These are phyloP conservation scores for Cygnus atratus DNA, from an alignment of 2,113 vertebrate genomes.

Conservation along the genomic window DNA sequence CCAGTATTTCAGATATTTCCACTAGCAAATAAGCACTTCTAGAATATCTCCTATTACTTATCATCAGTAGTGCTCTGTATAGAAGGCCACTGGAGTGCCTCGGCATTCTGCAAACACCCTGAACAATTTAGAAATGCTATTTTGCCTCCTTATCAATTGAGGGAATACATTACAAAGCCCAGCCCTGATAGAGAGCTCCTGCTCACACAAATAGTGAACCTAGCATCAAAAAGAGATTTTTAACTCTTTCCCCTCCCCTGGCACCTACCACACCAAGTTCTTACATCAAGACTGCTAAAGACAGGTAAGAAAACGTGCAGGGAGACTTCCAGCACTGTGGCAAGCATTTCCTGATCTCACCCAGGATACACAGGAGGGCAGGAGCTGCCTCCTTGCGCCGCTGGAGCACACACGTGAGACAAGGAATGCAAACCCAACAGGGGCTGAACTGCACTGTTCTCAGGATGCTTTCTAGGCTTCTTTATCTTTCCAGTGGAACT, in stretches of 20 bases:
- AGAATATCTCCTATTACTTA: slow-evolving; percentile 46
- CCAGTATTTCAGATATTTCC: slow-evolving; percentile 67
- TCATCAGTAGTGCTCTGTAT: slow-evolving; percentile 18
- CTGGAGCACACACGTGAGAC: rapidly evolving
- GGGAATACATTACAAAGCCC: slow-evolving; percentile 58
- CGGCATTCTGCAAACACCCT: slow-evolving; percentile 65
- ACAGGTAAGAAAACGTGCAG: neutral
- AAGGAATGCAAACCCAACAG: neutral
- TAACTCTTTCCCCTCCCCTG: slow-evolving; percentile 1
- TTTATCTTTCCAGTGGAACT: rapidly evolving
- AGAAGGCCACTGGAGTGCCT: slow-evolving; percentile 48
- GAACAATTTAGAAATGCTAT: slow-evolving; percentile 62
- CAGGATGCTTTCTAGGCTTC: neutral
- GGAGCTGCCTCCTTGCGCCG: neutral
- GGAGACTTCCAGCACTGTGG: neutral
- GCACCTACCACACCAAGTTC: neutral
- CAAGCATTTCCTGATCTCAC: neutral
- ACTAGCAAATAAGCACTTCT: slow-evolving; percentile 56
- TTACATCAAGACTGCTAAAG: neutral
- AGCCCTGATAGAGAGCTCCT: slow-evolving; percentile 57
- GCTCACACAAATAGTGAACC: slow-evolving; percentile 20
- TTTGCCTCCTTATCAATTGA: slow-evolving; percentile 63
- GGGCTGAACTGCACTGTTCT: neutral
- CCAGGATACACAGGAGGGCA: neutral
- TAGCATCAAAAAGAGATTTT: slow-evolving; percentile 10